Conservation (phyloP, 2,113 vertebrate species). For the Sardina pilchardus region DNA sequence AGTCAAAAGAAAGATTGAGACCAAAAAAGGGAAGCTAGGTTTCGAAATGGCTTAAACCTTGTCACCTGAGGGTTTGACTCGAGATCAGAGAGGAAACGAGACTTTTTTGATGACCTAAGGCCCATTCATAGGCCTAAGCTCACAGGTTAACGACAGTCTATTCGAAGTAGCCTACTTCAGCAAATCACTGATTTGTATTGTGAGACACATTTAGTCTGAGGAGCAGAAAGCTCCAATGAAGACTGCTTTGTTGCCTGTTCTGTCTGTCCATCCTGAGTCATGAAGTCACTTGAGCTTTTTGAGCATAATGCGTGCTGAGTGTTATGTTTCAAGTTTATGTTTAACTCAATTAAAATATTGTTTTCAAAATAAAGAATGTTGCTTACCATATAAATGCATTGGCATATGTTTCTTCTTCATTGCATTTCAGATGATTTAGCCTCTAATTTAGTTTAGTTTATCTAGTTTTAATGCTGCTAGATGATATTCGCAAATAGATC, state of each 20-base stretch:
- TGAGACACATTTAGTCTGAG: conserved; percentile 62
- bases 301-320: conserved; percentile 36
- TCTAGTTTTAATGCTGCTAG: background rate
- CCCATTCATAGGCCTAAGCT: too few relatives aligned
- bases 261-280: background rate
- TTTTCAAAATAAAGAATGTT: conserved; percentile 70
- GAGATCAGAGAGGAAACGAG: background rate
- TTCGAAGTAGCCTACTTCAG: background rate
- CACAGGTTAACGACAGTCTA: too few relatives aligned
- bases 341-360: conserved; percentile 11
- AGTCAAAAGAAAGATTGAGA: background rate
- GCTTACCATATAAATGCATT: conserved; percentile 56
- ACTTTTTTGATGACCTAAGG: background rate
- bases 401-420: background rate
- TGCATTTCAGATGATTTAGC: background rate
- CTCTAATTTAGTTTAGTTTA: too few relatives aligned
- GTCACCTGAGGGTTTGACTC: background rate
- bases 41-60: background rate
- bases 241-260: conserved; percentile 52
- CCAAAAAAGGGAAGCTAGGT: background rate
- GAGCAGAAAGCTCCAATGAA: conserved; percentile 65
- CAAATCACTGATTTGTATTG: background rate
- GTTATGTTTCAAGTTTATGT: conserved; percentile 51
- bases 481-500: background rate
- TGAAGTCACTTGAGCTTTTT: background rate